Percentiles rank a stretch among this genome's conserved stretches.
Conservation (phyloP, 2,113 vertebrate genomes). For the Glareola pratincola region DNA sequence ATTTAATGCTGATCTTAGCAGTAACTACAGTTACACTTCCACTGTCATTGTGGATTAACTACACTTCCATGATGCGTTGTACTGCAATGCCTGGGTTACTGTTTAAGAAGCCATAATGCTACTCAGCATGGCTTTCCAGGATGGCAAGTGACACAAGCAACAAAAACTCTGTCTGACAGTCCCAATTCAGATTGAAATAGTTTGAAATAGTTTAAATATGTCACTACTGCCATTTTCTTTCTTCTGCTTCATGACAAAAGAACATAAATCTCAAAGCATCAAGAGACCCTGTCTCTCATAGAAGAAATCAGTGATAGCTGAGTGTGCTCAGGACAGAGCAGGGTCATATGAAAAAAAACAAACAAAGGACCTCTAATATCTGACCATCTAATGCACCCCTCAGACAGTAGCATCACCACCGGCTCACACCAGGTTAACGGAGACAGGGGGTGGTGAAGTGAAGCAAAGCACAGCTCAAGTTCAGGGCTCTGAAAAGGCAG, state of each 20-base stretch:
- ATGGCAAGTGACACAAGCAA: background rate
- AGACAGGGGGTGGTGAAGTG: rapidly evolving
- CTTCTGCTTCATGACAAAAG: background rate
- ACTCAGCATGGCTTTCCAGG: background rate
- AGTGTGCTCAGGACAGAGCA: background rate
- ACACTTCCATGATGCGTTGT: background rate
- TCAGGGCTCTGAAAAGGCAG: background rate
- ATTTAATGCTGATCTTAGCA: background rate
- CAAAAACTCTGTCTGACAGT: background rate
- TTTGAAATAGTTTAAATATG: background rate
- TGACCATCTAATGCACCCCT: background rate
- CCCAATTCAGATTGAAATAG: background rate
- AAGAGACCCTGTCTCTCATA: background rate
- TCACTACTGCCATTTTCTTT: background rate
- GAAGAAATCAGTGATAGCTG: background rate
- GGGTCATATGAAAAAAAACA: background rate
- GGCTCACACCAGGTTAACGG: rapidly evolving
- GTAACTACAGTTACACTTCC: background rate
- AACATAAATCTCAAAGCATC: background rate
- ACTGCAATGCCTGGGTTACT: background rate
- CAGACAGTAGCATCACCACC: background rate
- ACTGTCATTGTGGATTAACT: background rate
- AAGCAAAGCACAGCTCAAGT: background rate
- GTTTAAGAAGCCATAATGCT: background rate
- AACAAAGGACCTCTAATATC: background rate